Conservation (phyloP, 2,888 invertebrate genomes). For the Agrochola litura region DNA sequence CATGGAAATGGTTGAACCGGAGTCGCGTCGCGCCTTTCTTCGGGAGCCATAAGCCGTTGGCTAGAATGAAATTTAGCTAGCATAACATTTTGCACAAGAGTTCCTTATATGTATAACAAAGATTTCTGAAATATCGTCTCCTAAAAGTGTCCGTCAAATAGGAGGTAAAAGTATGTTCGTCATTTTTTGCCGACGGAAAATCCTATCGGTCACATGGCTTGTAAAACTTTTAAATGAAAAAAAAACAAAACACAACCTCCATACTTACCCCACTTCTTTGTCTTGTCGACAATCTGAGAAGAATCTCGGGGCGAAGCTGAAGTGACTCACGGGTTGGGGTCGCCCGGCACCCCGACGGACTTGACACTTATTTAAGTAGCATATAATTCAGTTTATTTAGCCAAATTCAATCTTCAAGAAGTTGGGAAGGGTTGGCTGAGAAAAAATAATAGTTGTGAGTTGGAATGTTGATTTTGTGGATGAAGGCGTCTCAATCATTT, state of each 20-base stretch:
- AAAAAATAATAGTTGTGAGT: constrained; percentile 10
- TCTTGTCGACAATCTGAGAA: constrained; percentile 77
- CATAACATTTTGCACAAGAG: too few species aligned
- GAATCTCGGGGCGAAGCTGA: constrained; percentile 84
- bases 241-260: not conserved
- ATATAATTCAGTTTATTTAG: constrained; percentile 93
- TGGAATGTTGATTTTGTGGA: constrained; percentile 4
- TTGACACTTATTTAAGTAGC: constrained; percentile 93
- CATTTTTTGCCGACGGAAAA: too few species aligned
- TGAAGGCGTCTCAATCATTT: not conserved
- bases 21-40: too few species aligned
- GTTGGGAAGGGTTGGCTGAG: constrained; percentile 26
- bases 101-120: too few species aligned
- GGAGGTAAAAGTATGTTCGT: too few species aligned
- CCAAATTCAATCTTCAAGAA: constrained; percentile 80
- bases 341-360: constrained; percentile 69
- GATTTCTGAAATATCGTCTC: too few species aligned
- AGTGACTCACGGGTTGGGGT: constrained; percentile 78
- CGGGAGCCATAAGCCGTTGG: too few species aligned
- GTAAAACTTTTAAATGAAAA: too few species aligned
- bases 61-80: too few species aligned
- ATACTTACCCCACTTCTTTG: constrained; percentile 68
- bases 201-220: too few species aligned
- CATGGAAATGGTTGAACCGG: too few species aligned
- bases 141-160: too few species aligned